phyloP scores from a whole-genome alignment of 2,888 invertebrate species.

The Amblyteles armatorius region DNA sequence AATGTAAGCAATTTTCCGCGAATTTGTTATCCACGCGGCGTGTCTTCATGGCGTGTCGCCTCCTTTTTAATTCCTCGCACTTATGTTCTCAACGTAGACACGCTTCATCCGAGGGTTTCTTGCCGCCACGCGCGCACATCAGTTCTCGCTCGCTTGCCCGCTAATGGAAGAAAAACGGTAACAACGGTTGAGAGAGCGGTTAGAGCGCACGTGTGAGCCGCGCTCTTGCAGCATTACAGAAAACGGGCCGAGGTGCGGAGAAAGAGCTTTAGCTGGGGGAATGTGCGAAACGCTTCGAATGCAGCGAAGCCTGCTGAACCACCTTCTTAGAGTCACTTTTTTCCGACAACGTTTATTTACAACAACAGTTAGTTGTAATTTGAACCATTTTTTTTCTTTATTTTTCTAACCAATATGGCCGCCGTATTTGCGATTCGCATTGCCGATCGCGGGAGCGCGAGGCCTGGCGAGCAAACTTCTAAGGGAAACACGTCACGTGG shows the following conservation, averaged over 20 bases:
- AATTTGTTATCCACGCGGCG: not conserved
- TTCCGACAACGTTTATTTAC: no score
- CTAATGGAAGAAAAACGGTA: constrained; percentile 21
- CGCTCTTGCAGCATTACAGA: not conserved
- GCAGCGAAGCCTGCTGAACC: no score
- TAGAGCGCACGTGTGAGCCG: constrained; percentile 14
- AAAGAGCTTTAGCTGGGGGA: no score
- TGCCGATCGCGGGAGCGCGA: no score
- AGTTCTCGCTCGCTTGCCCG: constrained; percentile 13
- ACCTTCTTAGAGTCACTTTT: no score
- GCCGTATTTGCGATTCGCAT: no score
- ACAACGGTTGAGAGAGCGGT: not conserved
- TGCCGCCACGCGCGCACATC: constrained; percentile 3
- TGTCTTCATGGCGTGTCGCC: not conserved
- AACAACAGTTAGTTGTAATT: no score
- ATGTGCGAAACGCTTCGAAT: no score
- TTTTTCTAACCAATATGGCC: no score
- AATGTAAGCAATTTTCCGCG: constrained; percentile 1
- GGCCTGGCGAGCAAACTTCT: no score
- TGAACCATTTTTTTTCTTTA: no score
- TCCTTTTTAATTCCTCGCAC: constrained; percentile 5
- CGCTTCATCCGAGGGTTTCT: not conserved
- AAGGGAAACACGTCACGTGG: no score
- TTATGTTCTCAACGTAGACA: not conserved
- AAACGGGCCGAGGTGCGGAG: not conserved